phyloP scores from a whole-genome alignment of 1,140 invertebrate genomes.

The Cydia splendana region DNA sequence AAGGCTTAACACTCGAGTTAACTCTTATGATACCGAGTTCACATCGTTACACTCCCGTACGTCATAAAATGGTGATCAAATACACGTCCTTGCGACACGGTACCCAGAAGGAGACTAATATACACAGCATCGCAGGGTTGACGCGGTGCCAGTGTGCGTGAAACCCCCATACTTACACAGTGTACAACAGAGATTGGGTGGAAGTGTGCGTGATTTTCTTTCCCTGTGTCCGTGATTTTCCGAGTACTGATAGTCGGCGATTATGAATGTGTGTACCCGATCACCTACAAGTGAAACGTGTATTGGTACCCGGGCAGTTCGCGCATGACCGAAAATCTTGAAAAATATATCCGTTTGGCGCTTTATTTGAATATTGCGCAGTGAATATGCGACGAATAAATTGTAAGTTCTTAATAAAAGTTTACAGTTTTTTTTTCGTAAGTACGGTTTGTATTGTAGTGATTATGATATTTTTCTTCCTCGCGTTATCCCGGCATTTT shows the following conservation, averaged over 20 bases:
- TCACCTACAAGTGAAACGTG: slow-evolving; percentile 29
- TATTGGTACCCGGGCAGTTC: slow-evolving; percentile 12
- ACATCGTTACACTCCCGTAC: slow-evolving; percentile 42
- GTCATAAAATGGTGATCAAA: slow-evolving; percentile 29
- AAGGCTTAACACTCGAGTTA: slow-evolving; percentile 32
- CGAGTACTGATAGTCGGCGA: slow-evolving; percentile 52
- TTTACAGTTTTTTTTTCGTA: too few species aligned
- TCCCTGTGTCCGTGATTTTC: slow-evolving; percentile 58
- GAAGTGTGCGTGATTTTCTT: slow-evolving; percentile 56
- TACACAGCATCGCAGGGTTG: slow-evolving; percentile 56
- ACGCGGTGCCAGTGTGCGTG: slow-evolving; percentile 50
- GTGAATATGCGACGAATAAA: slow-evolving; percentile 32
- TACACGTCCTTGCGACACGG: slow-evolving; percentile 42
- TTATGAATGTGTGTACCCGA: slow-evolving; percentile 42
- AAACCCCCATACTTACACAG: slow-evolving; percentile 39
- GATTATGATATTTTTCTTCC: too few species aligned
- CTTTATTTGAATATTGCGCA: slow-evolving; percentile 57
- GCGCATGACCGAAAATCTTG: slow-evolving; percentile 57
- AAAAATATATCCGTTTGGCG: slow-evolving; percentile 59
- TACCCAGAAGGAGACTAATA: slow-evolving; percentile 54
- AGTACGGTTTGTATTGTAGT: too few species aligned
- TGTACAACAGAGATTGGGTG: slow-evolving; percentile 36
- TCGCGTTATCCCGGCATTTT: too few species aligned
- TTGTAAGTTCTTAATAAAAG: not conserved
- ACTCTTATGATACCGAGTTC: slow-evolving; percentile 37